These are phyloP conservation scores for Drosophila elegans DNA, from an alignment of 1,140 invertebrate genomes.

Conservation along the genomic window DNA sequence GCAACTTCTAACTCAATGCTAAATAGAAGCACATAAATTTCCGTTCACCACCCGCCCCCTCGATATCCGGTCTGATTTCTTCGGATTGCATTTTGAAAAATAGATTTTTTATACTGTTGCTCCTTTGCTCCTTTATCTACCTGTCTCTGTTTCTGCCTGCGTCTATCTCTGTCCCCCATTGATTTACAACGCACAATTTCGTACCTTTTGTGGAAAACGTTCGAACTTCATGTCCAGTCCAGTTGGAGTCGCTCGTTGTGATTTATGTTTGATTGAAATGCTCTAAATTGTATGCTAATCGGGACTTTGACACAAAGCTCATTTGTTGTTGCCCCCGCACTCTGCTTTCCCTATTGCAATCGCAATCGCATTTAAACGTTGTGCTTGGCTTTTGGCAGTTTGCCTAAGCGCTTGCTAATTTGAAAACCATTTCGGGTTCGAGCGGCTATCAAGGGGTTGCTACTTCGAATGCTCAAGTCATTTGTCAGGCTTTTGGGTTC, in stretches of 20 bases:
- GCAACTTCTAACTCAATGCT: slow-evolving; percentile 62
- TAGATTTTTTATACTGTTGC: slow-evolving; percentile 71
- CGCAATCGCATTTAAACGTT: slow-evolving; percentile 45
- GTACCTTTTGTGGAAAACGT: slow-evolving; percentile 36
- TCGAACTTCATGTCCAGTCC: slow-evolving; percentile 22
- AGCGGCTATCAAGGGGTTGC: slow-evolving; percentile 23
- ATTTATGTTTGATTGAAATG: slow-evolving; percentile 79
- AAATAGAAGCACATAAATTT: slow-evolving; percentile 83
- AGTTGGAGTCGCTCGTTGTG: slow-evolving; percentile 49
- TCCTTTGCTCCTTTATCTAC: slow-evolving; percentile 8
- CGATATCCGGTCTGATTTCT: slow-evolving; percentile 65
- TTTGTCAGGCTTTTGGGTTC: slow-evolving; percentile 36
- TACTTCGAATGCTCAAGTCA: slow-evolving; percentile 10
- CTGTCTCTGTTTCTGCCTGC: neutral
- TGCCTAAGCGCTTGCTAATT: slow-evolving; percentile 58
- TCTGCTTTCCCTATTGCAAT: neutral
- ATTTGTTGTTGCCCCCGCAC: slow-evolving; percentile 46
- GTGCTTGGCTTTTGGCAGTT: slow-evolving; percentile 45
- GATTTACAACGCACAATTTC: slow-evolving; percentile 75
- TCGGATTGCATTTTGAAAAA: slow-evolving; percentile 75
- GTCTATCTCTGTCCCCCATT: slow-evolving; percentile 24
- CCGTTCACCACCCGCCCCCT: slow-evolving; percentile 12
- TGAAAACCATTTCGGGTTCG: slow-evolving; percentile 42
- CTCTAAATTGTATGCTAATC: slow-evolving; percentile 80
- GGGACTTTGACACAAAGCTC: slow-evolving; percentile 43